Percentiles rank a stretch among this genome's conserved stretches.
Evolutionary conservation across 2,113 vertebrate genomes (phyloP).

Genomic region (Microcebus lehilahytsara): DNA sequence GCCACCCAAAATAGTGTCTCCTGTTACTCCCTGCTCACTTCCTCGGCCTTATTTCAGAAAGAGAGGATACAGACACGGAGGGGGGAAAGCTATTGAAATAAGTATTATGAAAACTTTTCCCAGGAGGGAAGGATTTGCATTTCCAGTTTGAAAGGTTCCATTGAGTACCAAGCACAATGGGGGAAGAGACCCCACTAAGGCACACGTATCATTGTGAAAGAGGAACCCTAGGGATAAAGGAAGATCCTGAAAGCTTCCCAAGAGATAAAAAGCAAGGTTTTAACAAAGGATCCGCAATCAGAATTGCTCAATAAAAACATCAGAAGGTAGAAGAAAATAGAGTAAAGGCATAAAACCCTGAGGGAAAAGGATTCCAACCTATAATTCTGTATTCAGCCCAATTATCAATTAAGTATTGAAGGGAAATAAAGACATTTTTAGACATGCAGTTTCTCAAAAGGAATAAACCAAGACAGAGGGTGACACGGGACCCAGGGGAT

Average conservation of each 20-base stretch:
- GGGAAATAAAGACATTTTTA: conserved; percentile 24
- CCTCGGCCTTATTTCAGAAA: conserved; percentile 29
- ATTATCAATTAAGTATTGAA: conserved; percentile 4
- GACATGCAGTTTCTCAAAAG: background rate
- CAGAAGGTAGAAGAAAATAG: conserved; percentile 22
- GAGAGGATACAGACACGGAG: background rate
- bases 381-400: background rate
- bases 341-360: background rate
- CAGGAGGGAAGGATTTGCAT: background rate
- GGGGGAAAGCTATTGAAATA: background rate
- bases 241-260: conserved; percentile 9
- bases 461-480: background rate
- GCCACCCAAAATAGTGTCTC: background rate
- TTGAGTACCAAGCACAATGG: background rate
- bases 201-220: background rate
- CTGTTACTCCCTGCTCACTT: background rate
- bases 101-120: background rate
- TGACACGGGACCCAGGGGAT: background rate
- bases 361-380: background rate
- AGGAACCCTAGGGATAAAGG: conserved; percentile 5
- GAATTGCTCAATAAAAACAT: conserved; percentile 52
- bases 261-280: background rate
- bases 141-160: background rate
- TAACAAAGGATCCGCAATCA: conserved; percentile 5
- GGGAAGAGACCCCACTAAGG: background rate